These are phyloP conservation scores for Dendrolimus kikuchii DNA, from an alignment of 1,140 invertebrate species.

Conservation along the genomic window DNA sequence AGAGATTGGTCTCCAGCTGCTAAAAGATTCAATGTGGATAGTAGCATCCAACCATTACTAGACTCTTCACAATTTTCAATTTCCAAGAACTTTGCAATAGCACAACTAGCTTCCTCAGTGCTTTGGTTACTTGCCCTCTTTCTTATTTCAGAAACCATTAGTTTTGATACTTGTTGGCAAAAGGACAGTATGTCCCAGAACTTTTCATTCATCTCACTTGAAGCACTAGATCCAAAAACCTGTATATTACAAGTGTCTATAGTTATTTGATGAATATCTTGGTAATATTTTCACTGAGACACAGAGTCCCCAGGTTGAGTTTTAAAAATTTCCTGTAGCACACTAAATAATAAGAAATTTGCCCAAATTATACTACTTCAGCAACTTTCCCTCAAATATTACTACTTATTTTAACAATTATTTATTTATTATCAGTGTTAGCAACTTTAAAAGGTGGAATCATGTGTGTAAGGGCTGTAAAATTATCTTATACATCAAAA, in stretches of 20 bases:
- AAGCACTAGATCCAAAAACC: slow-evolving; percentile 93
- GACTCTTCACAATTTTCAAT: slow-evolving; percentile 93
- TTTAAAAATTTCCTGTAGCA: too few species aligned
- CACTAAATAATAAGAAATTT: too few species aligned
- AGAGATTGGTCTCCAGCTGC: slow-evolving; percentile 84
- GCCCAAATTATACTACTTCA: too few species aligned
- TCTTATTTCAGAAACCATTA: slow-evolving; percentile 96
- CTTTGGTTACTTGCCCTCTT: slow-evolving; percentile 95
- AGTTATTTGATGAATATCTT: slow-evolving; percentile 1
- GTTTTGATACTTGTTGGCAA: slow-evolving; percentile 93
- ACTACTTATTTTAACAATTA: too few species aligned
- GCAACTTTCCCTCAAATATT: too few species aligned
- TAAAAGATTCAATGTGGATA: slow-evolving; percentile 92
- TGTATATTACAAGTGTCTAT: slow-evolving; percentile 36
- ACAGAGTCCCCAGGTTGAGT: neutral
- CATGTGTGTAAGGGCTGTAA: too few species aligned
- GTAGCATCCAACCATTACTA: slow-evolving; percentile 96
- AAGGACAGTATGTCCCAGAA: slow-evolving; percentile 95
- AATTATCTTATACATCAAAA: too few species aligned
- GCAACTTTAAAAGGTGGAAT: too few species aligned
- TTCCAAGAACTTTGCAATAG: slow-evolving; percentile 96
- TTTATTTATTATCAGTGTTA: too few species aligned
- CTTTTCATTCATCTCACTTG: slow-evolving; percentile 95
- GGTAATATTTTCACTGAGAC: neutral
- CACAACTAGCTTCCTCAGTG: slow-evolving; percentile 95